Evolutionary conservation across 2,888 invertebrate genomes (phyloP).

Genomic region (Unio delphinus): DNA sequence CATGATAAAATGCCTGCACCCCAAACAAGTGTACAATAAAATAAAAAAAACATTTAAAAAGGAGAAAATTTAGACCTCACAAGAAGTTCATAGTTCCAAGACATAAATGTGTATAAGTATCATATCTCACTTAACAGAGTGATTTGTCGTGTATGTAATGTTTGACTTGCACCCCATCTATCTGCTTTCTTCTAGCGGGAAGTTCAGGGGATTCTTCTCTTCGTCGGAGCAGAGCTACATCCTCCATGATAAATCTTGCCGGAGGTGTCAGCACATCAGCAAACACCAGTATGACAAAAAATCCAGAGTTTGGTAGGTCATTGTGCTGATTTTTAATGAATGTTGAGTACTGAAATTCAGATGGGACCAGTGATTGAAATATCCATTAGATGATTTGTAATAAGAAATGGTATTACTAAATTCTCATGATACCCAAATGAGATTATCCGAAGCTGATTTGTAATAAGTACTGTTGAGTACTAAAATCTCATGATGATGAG

Average conservation of each 20-base stretch:
- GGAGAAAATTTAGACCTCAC: no score
- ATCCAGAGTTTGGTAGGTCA: conserved; percentile 61
- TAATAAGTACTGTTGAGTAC: background rate
- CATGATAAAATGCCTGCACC: no score
- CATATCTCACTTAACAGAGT: no score
- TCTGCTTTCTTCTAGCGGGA: conserved; percentile 51
- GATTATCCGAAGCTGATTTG: background rate
- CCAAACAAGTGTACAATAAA: no score
- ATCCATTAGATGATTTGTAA: background rate
- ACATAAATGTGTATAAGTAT: no score
- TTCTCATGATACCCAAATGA: no score
- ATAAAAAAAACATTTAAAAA: no score
- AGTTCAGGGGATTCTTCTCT: conserved; percentile 61
- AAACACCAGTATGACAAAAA: conserved; percentile 49
- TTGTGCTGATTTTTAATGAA: conserved; percentile 1
- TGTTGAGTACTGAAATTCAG: background rate
- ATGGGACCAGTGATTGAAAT: no score
- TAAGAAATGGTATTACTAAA: background rate
- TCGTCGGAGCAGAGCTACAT: conserved; percentile 53
- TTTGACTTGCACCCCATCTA: conserved; percentile 5
- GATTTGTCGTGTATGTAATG: background rate
- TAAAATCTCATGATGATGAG: no score
- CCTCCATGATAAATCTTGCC: conserved; percentile 63
- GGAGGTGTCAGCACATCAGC: conserved; percentile 36
- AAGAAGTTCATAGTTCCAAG: no score